Evolutionary conservation across 2,888 invertebrate species (phyloP), one percentile per base, ranked within the genome.

Genomic region (Cheilosia vernalis): DNA sequence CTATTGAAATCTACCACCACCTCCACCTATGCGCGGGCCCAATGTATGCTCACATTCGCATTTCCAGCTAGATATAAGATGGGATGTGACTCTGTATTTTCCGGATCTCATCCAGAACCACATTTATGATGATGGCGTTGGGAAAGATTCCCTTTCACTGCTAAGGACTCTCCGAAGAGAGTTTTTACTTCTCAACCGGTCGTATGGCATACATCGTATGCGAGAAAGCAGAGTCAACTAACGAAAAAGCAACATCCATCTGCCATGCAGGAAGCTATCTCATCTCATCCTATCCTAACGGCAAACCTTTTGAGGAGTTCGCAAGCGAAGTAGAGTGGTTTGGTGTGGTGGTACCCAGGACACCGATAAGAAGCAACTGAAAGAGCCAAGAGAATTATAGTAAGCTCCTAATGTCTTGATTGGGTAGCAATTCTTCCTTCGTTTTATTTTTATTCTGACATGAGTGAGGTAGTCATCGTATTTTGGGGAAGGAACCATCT

Each of bases 1-100:
- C 80, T 76, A 85, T 85, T 76, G 56, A 69, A 80, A 66, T 66
- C 15, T 51, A 72, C 76, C 70, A 33, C 70, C 74, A 72, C 49
- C 58, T 76, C 70, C 70, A 76, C 76, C 80, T 74, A 64, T 84
- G 76, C 84, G 80, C 70, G 70, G 42, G 47, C 40, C 33, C 49
- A 66, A 56, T 67, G 63, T 40, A 56, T 64, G 51, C 37, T 30
- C 37, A 55, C 37, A 40, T 44, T 72, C 51, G 17, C 58, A 53
- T 70, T 60, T 79, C 64, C 61, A 37, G 30, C 58, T 80, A 49
- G 70, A 76, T 76, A 84, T 61, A 69, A 67, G 73, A 56, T 78
- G 78, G 77, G 66, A 80, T 79, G 66, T 85, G 70, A 76, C 61
- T 76, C 70, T 69, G 74, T 55, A 64, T 79, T 73, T 78, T 55